Evolutionary conservation across 2,888 invertebrate species (phyloP).

Genomic region (Aproaerema taeniolella): DNA sequence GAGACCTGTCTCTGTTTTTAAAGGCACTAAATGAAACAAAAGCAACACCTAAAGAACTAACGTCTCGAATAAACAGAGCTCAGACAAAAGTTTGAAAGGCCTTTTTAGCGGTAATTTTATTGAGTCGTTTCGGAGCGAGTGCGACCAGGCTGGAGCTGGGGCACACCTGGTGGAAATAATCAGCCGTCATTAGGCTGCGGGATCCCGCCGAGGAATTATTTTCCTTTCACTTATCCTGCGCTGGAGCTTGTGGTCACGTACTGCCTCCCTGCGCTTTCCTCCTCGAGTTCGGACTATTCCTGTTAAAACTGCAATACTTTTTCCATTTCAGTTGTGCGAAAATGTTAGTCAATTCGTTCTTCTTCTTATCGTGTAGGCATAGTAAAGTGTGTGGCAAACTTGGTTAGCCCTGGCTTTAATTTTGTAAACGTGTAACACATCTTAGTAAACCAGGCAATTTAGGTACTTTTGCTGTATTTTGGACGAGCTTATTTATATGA

Average conservation of each 20-base stretch:
- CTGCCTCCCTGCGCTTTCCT: neutral
- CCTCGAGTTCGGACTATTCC: neutral
- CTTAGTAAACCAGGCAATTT: too few relatives aligned
- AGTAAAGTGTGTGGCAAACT: neutral
- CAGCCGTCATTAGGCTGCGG: neutral
- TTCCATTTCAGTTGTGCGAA: neutral
- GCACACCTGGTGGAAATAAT: neutral
- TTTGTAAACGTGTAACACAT: neutral
- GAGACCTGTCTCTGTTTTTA: too few relatives aligned
- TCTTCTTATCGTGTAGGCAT: neutral
- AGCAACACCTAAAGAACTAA: too few relatives aligned
- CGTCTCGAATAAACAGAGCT: too few relatives aligned
- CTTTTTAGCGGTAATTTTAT: neutral
- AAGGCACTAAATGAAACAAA: too few relatives aligned
- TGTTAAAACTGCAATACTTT: neutral
- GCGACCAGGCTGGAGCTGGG: neutral
- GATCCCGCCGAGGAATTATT: neutral
- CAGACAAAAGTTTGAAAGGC: too few relatives aligned
- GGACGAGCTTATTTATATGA: too few relatives aligned
- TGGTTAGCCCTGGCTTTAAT: neutral
- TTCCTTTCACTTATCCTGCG: constrained; percentile 1
- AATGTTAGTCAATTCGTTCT: too few relatives aligned
- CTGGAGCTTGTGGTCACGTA: neutral
- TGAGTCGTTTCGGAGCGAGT: neutral
- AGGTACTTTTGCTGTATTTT: too few relatives aligned